phyloP scores from a whole-genome alignment of 1,140 invertebrate species.

The Eupeodes corollae region DNA sequence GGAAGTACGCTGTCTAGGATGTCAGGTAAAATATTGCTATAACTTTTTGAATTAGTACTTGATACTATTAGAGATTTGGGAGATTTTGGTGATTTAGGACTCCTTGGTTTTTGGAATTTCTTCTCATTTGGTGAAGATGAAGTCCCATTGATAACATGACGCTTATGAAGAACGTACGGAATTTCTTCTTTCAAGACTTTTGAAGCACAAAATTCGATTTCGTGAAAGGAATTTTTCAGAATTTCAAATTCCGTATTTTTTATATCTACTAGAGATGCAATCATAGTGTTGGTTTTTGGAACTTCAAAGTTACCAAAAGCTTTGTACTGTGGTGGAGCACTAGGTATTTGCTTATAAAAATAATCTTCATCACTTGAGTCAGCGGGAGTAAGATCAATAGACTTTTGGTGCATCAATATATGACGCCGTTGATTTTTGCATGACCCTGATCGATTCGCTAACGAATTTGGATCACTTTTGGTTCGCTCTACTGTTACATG shows the following conservation, averaged over 20 bases:
- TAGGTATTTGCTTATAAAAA: conserved; percentile 57
- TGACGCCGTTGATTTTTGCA: conserved; percentile 58
- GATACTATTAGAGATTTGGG: conserved; percentile 48
- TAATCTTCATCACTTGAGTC: conserved; percentile 71
- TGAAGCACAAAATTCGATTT: conserved; percentile 41
- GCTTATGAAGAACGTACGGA: conserved; percentile 69
- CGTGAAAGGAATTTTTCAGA: conserved; percentile 48
- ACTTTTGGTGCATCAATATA: conserved; percentile 75
- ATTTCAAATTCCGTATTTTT: conserved; percentile 44
- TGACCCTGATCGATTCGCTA: conserved; percentile 54
- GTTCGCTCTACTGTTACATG: conserved; percentile 68
- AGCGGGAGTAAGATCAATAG: conserved; percentile 69
- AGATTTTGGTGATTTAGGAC: conserved; percentile 46
- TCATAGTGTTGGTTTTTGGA: conserved; percentile 40
- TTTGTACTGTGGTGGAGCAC: conserved; percentile 54
- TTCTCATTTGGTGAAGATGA: conserved; percentile 48
- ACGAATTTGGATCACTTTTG: conserved; percentile 70
- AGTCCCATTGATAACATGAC: conserved; percentile 71
- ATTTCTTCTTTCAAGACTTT: conserved; percentile 48
- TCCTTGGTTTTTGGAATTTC: conserved; percentile 43
- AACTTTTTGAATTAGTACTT: conserved; percentile 43
- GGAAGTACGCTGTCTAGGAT: conserved; percentile 32
- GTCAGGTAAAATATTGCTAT: conserved; percentile 30
- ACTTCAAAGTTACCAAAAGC: conserved; percentile 54
- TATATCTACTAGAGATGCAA: conserved; percentile 34